Base-by-base conservation (phyloP, 2,113 vertebrate species). In the Barnardius zonarius region DNA sequence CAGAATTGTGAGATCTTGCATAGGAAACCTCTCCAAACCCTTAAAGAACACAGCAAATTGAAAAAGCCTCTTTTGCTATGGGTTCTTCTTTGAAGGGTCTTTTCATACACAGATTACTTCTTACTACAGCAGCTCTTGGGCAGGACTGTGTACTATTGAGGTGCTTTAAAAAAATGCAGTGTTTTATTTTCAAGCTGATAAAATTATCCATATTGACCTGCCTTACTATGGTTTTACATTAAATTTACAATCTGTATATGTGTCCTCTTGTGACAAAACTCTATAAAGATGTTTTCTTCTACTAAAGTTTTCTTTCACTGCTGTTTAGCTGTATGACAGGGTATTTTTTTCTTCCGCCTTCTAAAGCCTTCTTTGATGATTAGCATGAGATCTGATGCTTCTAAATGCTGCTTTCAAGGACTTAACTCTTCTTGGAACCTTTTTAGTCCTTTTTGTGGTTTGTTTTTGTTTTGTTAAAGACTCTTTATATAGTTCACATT, bases 341-440 rank as follows among this genome's bases (percentile, higher is more conserved):
- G 33, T 43, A 15, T 10, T 20, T 59, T 74, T 67, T 44, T 17
- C 13, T 83, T 88, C 37, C 7, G 0, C 0, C 83, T 88, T 87
- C 55, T 61, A 43, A 94, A 89, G 16, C 17, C 25, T 51, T 88
- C 25, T 55, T 88, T 89, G 69, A 78, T 88, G 46, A 78, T 92
- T 91, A 82, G 15, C 20, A 55, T 91, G 33, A 44, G 83, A 39
- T 69, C 22, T 23, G 16, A 23, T 66, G 72, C 22, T 93, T 93
- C 90, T 88, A 75, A 78, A 68, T 67, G 72, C 72, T 90, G 59
- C 52, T 95, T 92, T 92, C 86, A 92, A 80, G 78, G 49, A 74
- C 80, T 90, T 76, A 52, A 48, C 30, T 80, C 33, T 25, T 52
- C 35, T 66, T 76, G 22, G 39, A 95, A 46, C 13, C 8, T 62